These are phyloP conservation scores for Drosophila meridionalis DNA, from an alignment of 2,888 invertebrate species.

Conservation along the genomic window DNA sequence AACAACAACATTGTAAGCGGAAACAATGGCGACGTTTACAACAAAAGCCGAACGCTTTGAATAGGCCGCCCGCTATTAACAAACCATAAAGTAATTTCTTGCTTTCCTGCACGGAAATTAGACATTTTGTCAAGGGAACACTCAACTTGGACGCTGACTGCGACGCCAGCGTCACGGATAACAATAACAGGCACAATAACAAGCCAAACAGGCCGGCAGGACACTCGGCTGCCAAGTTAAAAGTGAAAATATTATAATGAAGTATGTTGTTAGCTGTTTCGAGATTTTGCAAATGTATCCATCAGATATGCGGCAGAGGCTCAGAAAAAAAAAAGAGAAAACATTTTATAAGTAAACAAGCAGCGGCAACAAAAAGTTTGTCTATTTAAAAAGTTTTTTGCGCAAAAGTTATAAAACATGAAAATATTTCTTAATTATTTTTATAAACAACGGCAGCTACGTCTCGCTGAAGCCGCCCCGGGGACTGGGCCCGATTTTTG, in stretches of 20 bases:
- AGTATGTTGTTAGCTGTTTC: slow-evolving; percentile 77
- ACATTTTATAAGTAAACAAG: slow-evolving; percentile 77
- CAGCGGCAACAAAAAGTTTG: slow-evolving; percentile 75
- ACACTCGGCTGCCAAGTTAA: slow-evolving; percentile 63
- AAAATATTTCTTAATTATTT: slow-evolving; percentile 82
- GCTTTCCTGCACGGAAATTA: slow-evolving; percentile 81
- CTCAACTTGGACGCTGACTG: slow-evolving; percentile 43
- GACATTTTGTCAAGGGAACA: slow-evolving; percentile 81
- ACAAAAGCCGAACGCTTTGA: slow-evolving; percentile 57
- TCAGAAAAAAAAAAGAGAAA: slow-evolving; percentile 1
- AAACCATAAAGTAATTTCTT: slow-evolving; percentile 82
- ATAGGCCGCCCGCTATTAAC: slow-evolving; percentile 78
- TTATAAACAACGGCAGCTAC: slow-evolving; percentile 73
- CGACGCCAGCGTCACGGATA: slow-evolving; percentile 37
- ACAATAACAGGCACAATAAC: slow-evolving; percentile 66
- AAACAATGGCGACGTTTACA: slow-evolving; percentile 61
- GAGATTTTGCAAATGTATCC: slow-evolving; percentile 76
- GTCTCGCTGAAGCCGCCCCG: slow-evolving; percentile 22
- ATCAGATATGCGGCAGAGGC: slow-evolving; percentile 37
- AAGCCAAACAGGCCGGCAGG: slow-evolving; percentile 18
- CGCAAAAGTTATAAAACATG: slow-evolving; percentile 79
- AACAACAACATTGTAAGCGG: slow-evolving; percentile 31
- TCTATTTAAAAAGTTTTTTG: slow-evolving; percentile 79
- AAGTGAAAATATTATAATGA: slow-evolving; percentile 80
- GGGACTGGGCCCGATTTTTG: slow-evolving; percentile 9